Percentiles rank a stretch among this genome's conserved stretches.
Conservation (phyloP, 1,140 invertebrate genomes). For the Mylabris phalerata region DNA sequence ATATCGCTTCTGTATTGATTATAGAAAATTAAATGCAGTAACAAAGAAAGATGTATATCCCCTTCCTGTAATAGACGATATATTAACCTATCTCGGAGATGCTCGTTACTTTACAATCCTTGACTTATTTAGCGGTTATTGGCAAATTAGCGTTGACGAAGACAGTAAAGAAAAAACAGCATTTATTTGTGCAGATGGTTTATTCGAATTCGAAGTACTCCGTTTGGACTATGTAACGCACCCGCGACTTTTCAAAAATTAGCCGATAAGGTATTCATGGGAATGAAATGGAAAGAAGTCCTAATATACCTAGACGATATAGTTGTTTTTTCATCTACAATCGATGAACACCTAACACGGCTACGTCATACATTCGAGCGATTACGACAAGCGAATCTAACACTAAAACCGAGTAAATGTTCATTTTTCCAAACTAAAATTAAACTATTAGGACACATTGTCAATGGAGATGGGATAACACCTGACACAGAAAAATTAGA, state of each 20-base stretch:
- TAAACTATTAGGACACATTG: conserved; percentile 1
- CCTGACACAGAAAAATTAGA: background rate
- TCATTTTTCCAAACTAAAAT: background rate
- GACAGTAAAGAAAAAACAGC: background rate
- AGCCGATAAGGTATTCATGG: conserved; percentile 4
- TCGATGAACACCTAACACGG: conserved; percentile 3
- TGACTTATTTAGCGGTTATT: conserved; percentile 46
- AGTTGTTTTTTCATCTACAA: background rate
- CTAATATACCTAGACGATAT: conserved; percentile 14
- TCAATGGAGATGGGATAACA: background rate
- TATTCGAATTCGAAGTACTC: conserved; percentile 10
- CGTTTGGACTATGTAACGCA: conserved; percentile 26
- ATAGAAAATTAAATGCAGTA: background rate
- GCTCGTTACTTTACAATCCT: conserved; percentile 22
- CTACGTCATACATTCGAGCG: background rate
- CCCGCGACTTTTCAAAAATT: conserved; percentile 19
- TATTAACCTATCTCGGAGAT: background rate
- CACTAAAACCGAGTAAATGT: background rate
- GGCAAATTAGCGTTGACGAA: conserved; percentile 35
- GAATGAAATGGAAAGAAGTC: conserved; percentile 7
- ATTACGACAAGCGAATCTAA: background rate
- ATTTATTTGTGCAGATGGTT: background rate
- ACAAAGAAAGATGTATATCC: too few species aligned
- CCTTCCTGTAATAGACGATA: background rate
- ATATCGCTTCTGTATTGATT: conserved; percentile 7